Percentiles rank a stretch among this genome's conserved stretches.
Evolutionary conservation across 2,797 vertebrate species (phyloP).

Genomic region (Anguilla marmorata): DNA sequence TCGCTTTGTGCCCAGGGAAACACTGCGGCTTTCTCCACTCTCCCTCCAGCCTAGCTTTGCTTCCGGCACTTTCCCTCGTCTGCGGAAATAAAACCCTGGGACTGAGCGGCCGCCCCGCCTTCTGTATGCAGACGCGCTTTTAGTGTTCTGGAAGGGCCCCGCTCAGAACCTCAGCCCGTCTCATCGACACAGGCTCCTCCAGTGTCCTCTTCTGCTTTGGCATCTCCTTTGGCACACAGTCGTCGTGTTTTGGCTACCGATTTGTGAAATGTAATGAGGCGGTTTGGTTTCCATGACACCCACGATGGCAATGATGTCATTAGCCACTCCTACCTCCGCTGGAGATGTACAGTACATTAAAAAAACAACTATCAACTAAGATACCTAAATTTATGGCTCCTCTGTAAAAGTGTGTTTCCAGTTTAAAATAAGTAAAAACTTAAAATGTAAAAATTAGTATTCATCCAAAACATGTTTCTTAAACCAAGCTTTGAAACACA

Average conservation of each 20-base stretch:
- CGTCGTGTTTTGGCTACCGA: background rate
- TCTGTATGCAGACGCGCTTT: background rate
- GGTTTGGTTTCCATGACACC: background rate
- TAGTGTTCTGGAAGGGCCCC: background rate
- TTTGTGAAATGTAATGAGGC: background rate
- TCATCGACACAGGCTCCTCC: too few relatives aligned
- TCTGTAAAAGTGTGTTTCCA: background rate
- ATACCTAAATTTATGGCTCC: background rate
- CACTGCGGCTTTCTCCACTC: background rate
- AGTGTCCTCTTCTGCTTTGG: background rate
- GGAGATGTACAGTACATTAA: background rate
- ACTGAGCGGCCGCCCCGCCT: background rate
- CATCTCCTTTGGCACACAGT: background rate
- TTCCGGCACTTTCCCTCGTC: background rate
- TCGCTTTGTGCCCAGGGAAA: background rate
- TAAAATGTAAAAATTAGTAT: background rate
- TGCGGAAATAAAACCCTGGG: background rate
- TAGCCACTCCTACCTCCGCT: background rate
- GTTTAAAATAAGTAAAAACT: background rate
- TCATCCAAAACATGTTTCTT: too few relatives aligned
- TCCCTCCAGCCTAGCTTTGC: background rate
- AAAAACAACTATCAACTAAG: background rate
- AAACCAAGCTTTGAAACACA: constrained; percentile 10
- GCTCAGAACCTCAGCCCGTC: background rate
- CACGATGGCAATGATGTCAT: background rate